phyloP scores from a whole-genome alignment of 2,113 vertebrate species.

The Vulpes lagopus region DNA sequence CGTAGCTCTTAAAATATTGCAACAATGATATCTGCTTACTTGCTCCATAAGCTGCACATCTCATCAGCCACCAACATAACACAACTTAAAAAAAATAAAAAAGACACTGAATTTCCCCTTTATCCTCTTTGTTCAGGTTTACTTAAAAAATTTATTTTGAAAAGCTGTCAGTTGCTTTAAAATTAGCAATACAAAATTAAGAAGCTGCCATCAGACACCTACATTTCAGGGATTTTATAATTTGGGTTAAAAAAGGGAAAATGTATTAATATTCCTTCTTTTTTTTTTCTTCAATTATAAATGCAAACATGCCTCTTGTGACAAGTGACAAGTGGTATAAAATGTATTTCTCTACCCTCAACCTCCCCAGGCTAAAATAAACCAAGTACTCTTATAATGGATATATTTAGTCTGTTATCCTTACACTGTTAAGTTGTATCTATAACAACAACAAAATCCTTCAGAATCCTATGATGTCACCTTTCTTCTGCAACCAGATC shows the following conservation, averaged over 20 bases:
- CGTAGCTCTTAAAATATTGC: neutral
- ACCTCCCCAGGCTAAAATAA: neutral
- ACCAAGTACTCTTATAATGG: neutral
- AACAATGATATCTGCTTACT: neutral
- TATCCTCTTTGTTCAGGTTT: neutral
- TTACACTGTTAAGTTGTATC: neutral
- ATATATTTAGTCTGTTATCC: neutral
- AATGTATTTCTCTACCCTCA: neutral
- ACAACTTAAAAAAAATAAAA: neutral
- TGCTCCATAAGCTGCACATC: neutral
- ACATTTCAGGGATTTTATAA: neutral
- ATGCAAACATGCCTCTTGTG: neutral
- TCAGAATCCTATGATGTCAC: accelerated
- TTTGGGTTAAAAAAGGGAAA: neutral
- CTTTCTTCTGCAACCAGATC: neutral
- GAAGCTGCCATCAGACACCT: neutral
- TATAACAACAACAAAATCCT: neutral
- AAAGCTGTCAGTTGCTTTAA: neutral
- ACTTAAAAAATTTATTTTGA: neutral
- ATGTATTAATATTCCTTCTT: neutral
- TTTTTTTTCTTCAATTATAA: neutral
- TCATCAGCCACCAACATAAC: neutral
- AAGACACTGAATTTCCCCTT: neutral
- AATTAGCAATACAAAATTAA: neutral
- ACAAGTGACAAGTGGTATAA: neutral